Evolutionary conservation across 2,113 vertebrate species (phyloP), one percentile per base, ranked within the genome.

Genomic region (Camelus dromedarius): DNA sequence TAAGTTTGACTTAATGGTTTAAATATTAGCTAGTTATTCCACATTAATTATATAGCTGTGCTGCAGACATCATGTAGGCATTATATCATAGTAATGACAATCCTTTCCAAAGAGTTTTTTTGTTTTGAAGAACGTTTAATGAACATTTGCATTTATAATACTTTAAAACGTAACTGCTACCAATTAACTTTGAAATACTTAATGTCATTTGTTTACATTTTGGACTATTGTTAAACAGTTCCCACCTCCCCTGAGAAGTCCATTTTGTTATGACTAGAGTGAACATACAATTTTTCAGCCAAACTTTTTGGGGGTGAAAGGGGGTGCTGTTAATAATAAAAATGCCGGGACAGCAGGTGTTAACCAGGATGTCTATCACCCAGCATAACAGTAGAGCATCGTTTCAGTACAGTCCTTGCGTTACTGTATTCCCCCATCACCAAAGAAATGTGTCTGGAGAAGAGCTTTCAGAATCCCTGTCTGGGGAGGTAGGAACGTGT

Each of bases 151-250:
- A 60, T 48, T 86, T 77, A 58, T 9, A 35, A 9, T 67, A 90
- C 77, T 67, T 95, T 89, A 26, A 89, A 82, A 26, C 28, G 64
- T 67, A 20, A 66, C n/a, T 30, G 28, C 35, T 30, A 66, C 11
- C n/a, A 73, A 89, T 95, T 64, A 83, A 73, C 30, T 89, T 56
- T 52, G 35, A 93, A 66, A 92, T 67, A 73, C n/a, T 86, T 91
- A 73, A 70, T 60, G 18, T 20, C 42, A 6, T 48, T 50, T 79
- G 14, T 70, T 64, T 56, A 77, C n/a, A 89, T 80, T 93, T 93
- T 24, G 22, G 24, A 7, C 16, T 95, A 91, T 75, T 70, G 10
- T 79, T 87, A 64, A 1, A 88, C 28, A 62, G 20, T 73, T 18
- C 11, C 30, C 30, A 19, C 18, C 20, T 32, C 8, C 14, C n/a